Evolutionary conservation across 2,113 vertebrate genomes (phyloP).

Genomic region (Meles meles): DNA sequence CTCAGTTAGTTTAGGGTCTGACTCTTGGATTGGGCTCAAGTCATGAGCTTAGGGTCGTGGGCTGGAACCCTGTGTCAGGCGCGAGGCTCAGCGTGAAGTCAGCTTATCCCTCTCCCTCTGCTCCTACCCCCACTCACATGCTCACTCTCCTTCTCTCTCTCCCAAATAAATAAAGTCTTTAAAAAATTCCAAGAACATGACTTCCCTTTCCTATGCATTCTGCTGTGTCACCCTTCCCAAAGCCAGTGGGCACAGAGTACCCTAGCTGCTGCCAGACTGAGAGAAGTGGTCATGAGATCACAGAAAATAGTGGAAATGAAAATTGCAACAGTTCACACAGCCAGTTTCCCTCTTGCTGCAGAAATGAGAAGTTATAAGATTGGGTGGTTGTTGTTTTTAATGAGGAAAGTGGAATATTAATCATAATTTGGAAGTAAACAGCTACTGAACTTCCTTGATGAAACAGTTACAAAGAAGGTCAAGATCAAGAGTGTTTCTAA

Average conservation of each 20-base stretch:
- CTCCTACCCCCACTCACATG: not conserved
- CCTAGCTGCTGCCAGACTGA: not conserved
- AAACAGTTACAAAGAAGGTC: not conserved
- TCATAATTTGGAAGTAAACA: slow-evolving; percentile 8
- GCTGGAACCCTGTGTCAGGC: not conserved
- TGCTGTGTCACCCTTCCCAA: slow-evolving; percentile 16
- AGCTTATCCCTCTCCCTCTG: not conserved
- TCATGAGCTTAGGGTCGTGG: not conserved
- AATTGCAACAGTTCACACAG: not conserved
- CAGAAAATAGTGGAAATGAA: slow-evolving; percentile 36
- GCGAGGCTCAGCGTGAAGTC: not conserved
- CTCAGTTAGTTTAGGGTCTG: not conserved
- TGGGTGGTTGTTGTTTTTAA: not conserved
- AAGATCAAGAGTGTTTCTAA: not conserved
- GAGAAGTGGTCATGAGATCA: not conserved
- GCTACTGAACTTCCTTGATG: not conserved
- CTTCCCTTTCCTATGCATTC: not conserved
- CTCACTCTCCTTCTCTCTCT: no score
- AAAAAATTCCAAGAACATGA: not conserved
- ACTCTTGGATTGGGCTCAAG: not conserved
- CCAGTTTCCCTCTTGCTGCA: slow-evolving; percentile 35
- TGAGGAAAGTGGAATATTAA: not conserved
- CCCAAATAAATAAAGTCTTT: not conserved
- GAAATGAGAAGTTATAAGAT: slow-evolving; percentile 43
- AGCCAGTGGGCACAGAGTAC: not conserved